phyloP scores from a whole-genome alignment of 2,888 invertebrate species.

The Drosophila greeni region DNA sequence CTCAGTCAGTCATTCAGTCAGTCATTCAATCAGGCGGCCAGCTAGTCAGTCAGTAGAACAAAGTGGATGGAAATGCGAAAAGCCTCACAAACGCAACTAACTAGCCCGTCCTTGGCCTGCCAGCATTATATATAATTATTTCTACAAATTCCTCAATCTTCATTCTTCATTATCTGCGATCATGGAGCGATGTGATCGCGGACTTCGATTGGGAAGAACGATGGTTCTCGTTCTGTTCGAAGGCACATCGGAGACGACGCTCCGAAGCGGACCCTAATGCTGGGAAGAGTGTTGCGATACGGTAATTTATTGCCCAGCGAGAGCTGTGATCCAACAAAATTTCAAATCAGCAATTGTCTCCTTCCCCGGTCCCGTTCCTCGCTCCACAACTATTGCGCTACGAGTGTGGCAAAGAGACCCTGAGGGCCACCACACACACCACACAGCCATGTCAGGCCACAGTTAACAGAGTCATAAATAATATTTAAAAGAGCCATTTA shows the following conservation, averaged over 20 bases:
- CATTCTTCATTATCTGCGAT: conserved; percentile 19
- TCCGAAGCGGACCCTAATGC: conserved; percentile 56
- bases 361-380: background rate
- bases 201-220: conserved; percentile 28
- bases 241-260: conserved; percentile 22
- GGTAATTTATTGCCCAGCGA: conserved; percentile 42
- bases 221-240: conserved; percentile 10
- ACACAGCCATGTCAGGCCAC: conserved; percentile 57
- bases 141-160: conserved; percentile 54
- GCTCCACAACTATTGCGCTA: conserved; percentile 13
- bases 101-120: conserved; percentile 66
- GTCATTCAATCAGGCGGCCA: conserved; percentile 6
- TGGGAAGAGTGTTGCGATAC: conserved; percentile 55
- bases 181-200: conserved; percentile 27
- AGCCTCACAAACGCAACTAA: conserved; percentile 59
- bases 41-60: conserved; percentile 44
- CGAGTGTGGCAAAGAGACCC: conserved; percentile 20
- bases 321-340: conserved; percentile 28
- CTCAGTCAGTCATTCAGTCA: conserved; percentile 1
- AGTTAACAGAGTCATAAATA: conserved; percentile 60
- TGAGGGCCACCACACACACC: conserved; percentile 32
- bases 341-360: conserved; percentile 33
- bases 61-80: conserved; percentile 52
- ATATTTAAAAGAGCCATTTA: conserved; percentile 68
- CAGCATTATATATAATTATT: conserved; percentile 69